phyloP scores from a whole-genome alignment of 2,888 invertebrate species.

The Eutolmus rufibarbis region DNA sequence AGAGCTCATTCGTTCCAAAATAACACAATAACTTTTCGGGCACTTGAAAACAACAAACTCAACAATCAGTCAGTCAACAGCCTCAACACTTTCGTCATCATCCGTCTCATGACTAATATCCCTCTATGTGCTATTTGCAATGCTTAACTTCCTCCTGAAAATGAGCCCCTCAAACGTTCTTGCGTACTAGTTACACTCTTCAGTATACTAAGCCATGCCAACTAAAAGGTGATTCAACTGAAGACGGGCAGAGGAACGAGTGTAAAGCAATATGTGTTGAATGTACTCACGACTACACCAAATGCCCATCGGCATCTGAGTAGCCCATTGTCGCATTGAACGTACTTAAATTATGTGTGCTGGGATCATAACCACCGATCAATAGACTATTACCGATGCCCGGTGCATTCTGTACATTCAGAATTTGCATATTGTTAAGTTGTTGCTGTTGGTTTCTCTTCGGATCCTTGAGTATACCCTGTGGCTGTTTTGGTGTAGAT shows the following conservation, averaged over 20 bases:
- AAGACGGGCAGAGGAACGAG: neutral
- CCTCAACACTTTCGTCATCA: neutral
- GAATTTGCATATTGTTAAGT: conserved; percentile 65
- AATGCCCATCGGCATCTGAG: conserved; percentile 63
- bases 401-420: conserved; percentile 68
- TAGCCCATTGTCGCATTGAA: conserved; percentile 61
- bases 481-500: conserved; percentile 66
- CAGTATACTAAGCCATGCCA: neutral
- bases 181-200: neutral
- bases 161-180: neutral
- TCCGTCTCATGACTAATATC: conserved; percentile 9
- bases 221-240: neutral
- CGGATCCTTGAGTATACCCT: conserved; percentile 71
- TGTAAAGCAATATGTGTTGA: neutral
- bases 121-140: conserved; percentile 1
- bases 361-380: conserved; percentile 57
- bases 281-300: conserved; percentile 57
- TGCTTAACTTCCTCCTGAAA: neutral
- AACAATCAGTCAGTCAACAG: conserved; percentile 20
- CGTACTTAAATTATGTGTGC: conserved; percentile 58
- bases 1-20: conserved; percentile 13
- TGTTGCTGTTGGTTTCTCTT: conserved; percentile 67
- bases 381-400: conserved; percentile 59
- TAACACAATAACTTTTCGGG: conserved; percentile 22
- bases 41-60: conserved; percentile 35